These are phyloP conservation scores for Zootermopsis nevadensis DNA, from an alignment of 2,888 invertebrate genomes.

Conservation along the genomic window DNA sequence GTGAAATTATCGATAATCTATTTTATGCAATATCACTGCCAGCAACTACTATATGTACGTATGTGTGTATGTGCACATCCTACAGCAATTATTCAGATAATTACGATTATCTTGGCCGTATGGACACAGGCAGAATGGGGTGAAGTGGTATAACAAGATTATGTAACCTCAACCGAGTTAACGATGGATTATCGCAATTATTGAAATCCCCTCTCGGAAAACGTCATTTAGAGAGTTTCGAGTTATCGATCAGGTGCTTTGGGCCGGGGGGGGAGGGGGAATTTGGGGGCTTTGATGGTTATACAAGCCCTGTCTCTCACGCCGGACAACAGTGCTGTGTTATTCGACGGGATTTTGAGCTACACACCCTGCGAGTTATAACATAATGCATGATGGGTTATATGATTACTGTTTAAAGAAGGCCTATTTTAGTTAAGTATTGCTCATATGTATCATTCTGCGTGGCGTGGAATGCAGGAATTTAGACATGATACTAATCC, in stretches of 20 bases:
- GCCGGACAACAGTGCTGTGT: slow-evolving; percentile 8
- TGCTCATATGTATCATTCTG: neutral
- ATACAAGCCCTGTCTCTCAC: slow-evolving; percentile 1
- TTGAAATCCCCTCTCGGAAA: slow-evolving; percentile 43
- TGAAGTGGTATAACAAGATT: slow-evolving; percentile 30
- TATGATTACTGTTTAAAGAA: slow-evolving; percentile 10
- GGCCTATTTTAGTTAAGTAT: neutral
- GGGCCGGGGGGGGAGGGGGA: neutral
- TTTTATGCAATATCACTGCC: slow-evolving; percentile 15
- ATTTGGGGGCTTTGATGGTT: slow-evolving; percentile 9
- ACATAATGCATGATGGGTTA: neutral
- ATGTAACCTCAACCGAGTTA: slow-evolving; percentile 41
- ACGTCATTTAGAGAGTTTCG: slow-evolving; percentile 39
- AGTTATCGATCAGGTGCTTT: neutral
- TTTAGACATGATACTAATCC: no score
- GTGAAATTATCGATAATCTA: slow-evolving; percentile 33
- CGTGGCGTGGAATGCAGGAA: neutral
- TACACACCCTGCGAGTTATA: neutral
- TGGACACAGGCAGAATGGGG: slow-evolving; percentile 30
- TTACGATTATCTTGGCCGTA: slow-evolving; percentile 39
- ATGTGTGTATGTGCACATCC: neutral
- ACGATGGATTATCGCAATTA: slow-evolving; percentile 42
- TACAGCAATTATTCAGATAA: slow-evolving; percentile 36
- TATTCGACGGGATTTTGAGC: slow-evolving; percentile 16
- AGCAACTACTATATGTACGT: neutral